Evolutionary conservation across 2,113 vertebrate species (phyloP), one percentile per base, ranked within the genome.

Genomic region (Lutjanus erythropterus): DNA sequence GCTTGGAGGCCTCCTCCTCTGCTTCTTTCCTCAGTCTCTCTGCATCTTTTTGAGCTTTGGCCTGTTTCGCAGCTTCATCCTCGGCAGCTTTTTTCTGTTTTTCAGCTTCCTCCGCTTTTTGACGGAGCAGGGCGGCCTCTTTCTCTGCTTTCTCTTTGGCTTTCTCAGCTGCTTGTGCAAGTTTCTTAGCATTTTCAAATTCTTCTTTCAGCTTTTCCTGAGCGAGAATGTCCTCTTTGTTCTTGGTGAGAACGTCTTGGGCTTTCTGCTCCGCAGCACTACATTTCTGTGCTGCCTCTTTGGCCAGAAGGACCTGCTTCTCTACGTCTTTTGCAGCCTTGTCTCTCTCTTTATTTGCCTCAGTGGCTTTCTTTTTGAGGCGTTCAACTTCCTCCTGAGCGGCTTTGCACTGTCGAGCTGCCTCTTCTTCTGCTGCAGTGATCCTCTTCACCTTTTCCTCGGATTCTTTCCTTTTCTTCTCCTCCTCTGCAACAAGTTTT

Each of bases 381-480:
- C 96, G 94, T 41, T 97, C 96, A 0, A 98, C 97, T 80, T 99
- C 98, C 49, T 97, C 96, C 84, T 97, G 94, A 0, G 98, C 98
- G 0, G 90, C 90, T 71, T 95, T 96, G 70, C 97, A 95, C 73
- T 99, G 98, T 16, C 96, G 91, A 0, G 93, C 97, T 0, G 97
- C 98, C 62, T 99, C 98, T 71, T 98, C 94, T 84, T 99, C 98
- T 0, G 97, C 97, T 0, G 90, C 96, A 5, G 97, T 79, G 42
- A 97, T 98, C 91, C 89, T 93, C 78, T 96, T 97, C 23, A 98
- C 96, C 6, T 97, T 97, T 37, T 97, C 96, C 84, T 99, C 98
- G 0, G 98, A 97, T 75, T 98, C 96, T 0, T 95, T 95, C 71
- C 97, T 95, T 70, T 96, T 96, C 79, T 88, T 94, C 77, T 97